Percentiles rank a stretch among this genome's conserved stretches.
These are phyloP conservation scores for Camelus dromedarius DNA, from an alignment of 2,113 vertebrate genomes.

Conservation along the genomic window DNA sequence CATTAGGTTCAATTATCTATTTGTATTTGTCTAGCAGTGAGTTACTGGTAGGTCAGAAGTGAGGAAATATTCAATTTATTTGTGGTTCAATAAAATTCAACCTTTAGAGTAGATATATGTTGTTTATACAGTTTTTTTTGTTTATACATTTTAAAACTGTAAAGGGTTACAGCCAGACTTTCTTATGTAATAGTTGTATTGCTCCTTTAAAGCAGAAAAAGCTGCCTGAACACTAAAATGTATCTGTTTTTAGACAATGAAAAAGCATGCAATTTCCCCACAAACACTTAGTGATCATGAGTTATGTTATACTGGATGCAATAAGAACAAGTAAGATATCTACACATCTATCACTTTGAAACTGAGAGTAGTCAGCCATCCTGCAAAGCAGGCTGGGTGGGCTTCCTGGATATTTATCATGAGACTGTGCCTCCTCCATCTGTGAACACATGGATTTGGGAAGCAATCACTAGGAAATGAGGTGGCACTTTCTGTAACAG, in stretches of 20 bases:
- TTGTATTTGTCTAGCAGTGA: constrained; percentile 48
- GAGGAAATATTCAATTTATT: constrained; percentile 40
- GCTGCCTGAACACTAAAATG: constrained; percentile 11
- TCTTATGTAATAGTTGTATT: not conserved
- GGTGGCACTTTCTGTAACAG: not conserved
- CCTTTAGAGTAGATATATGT: constrained; percentile 46
- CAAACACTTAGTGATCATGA: not conserved
- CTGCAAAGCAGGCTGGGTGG: not conserved
- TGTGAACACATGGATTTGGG: not conserved
- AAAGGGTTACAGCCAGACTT: constrained; percentile 31
- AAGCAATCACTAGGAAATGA: constrained; percentile 24
- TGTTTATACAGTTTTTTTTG: not conserved
- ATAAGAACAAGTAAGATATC: not conserved
- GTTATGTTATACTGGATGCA: not conserved
- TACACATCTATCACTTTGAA: not conserved
- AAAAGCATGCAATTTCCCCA: constrained; percentile 37
- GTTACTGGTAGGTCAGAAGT: not conserved
- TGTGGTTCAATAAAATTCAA: constrained; percentile 24
- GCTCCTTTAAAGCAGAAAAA: not conserved
- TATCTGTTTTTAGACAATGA: constrained; percentile 44
- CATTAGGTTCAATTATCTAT: constrained; percentile 37
- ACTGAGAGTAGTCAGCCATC: not conserved
- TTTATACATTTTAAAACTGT: constrained; percentile 31
- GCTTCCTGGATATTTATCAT: not conserved
- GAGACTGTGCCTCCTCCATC: not conserved